These are phyloP conservation scores for Coboldia fuscipes DNA, from an alignment of 1,140 invertebrate species.

Conservation along the genomic window DNA sequence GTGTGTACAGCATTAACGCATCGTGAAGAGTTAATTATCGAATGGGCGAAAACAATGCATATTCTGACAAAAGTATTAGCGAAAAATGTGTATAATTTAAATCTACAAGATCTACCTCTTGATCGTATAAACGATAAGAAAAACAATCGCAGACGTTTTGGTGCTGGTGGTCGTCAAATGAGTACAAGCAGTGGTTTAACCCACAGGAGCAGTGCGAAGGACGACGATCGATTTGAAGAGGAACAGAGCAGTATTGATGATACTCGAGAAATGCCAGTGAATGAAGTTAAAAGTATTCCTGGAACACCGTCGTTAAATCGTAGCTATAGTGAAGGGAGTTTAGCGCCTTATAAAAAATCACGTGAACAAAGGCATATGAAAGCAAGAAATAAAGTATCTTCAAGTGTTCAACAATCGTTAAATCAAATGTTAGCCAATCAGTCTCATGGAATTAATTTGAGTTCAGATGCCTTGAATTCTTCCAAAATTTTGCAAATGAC, in stretches of 20 bases:
- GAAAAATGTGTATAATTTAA: conserved; percentile 79
- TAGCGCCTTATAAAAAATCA: conserved; percentile 18
- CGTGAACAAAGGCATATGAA: conserved; percentile 10
- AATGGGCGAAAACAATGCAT: conserved; percentile 98
- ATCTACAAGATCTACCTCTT: conserved; percentile 72
- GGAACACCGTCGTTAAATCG: conserved; percentile 21
- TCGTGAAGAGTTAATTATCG: conserved; percentile 87
- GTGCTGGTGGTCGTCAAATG: conserved; percentile 21
- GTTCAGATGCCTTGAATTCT: conserved; percentile 6
- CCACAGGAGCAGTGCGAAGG: conserved; percentile 3
- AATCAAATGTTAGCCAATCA: conserved; percentile 19
- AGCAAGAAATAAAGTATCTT: conserved; percentile 10
- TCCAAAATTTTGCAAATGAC: background rate
- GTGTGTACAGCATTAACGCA: conserved; percentile 74
- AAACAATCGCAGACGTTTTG: conserved; percentile 37
- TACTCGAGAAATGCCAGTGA: background rate
- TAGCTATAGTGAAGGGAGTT: conserved; percentile 28
- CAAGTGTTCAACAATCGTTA: conserved; percentile 28
- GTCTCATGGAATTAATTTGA: conserved; percentile 4
- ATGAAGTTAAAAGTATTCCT: conserved; percentile 7
- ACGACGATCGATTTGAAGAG: conserved; percentile 1
- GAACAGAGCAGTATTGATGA: background rate
- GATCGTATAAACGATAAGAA: conserved; percentile 70
- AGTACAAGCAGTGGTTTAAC: conserved; percentile 5
- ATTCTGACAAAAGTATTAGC: conserved; percentile 82